A percentile compares a stretch with the other conserved stretches of the same genome.
phyloP scores from a whole-genome alignment of 2,888 invertebrate genomes.

The Adelphocoris suturalis region DNA sequence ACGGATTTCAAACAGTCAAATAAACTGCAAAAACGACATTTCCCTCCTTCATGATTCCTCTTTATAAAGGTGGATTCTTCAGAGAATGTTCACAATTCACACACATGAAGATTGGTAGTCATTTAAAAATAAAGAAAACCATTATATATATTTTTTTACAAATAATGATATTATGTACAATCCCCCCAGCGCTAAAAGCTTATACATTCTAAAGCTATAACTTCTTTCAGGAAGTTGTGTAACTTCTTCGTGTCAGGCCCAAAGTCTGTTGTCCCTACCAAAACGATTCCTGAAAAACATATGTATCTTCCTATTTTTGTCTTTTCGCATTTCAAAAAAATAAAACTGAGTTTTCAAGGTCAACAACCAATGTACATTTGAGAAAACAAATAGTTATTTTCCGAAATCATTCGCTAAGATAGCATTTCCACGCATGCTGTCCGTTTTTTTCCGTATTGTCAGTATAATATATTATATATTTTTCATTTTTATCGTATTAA shows the following conservation, averaged over 20 bases:
- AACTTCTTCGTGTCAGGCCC: neutral
- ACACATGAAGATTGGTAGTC: neutral
- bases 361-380: neutral
- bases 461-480: constrained; percentile 8
- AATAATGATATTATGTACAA: constrained; percentile 48
- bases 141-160: neutral
- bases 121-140: neutral
- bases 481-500: neutral
- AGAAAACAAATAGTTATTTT: neutral
- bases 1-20: too few relatives aligned
- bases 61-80: neutral
- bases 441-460: constrained; percentile 3
- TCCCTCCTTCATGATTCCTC: neutral
- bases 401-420: neutral
- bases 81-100: constrained; percentile 47
- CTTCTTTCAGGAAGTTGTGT: neutral
- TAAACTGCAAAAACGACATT: neutral
- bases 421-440: constrained; percentile 1
- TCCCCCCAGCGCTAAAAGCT: neutral
- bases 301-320: neutral
- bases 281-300: constrained; percentile 9
- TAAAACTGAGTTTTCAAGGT: neutral
- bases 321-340: neutral
- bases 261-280: neutral
- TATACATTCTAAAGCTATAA: neutral